Base-by-base conservation (phyloP, 1,140 invertebrate species). In the Probaryconus sp. region DNA sequence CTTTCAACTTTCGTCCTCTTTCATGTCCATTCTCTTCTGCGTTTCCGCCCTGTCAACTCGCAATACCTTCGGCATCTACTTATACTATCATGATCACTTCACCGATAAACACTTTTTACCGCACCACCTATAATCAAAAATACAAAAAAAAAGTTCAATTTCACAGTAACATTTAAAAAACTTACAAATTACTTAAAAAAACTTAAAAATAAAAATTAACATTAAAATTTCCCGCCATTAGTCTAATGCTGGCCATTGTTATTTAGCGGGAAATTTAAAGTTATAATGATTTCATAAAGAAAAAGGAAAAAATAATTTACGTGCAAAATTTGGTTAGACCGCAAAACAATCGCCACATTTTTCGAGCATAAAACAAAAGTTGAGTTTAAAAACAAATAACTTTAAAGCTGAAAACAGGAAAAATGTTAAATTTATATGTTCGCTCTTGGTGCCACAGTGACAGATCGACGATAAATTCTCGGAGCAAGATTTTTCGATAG, bases 1-100 rank as follows among this genome's bases (percentile, higher is more conserved):
- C 31, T 69, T 75, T 75, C 53, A 75, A 75, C 61, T 75, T 75
- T 75, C 53, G 31, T 64, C 65, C 37, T 63, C 60, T 75, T 69
- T 75, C 53, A 48, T 55, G 45, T 64, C 55, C 53, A 69, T 69
- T 64, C 40, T 75, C 40, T 47, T 60, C 13, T 60, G 40, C 65
- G 51, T 60, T 58, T 61, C 47, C 26, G 24, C 20, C 11, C 35
- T 18, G 37, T 48, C 47, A 47, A 51, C 33, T 63, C 17, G 58
- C 17, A 48, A 61, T 56, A 31, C 28, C 63, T 65, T 55, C 35
- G 43, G 24, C 61, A 65, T 64, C 21, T 56, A 38, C 30, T 76
- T 65, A 76, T 63, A 50, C 55, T 20, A 65, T 63, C 67, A 71
- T 70, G 38, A 43, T 67, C 43, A 71, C 55, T 76, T 65, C 47